These are phyloP conservation scores for Limanda limanda DNA, from an alignment of 2,113 vertebrate genomes.

Conservation along the genomic window DNA sequence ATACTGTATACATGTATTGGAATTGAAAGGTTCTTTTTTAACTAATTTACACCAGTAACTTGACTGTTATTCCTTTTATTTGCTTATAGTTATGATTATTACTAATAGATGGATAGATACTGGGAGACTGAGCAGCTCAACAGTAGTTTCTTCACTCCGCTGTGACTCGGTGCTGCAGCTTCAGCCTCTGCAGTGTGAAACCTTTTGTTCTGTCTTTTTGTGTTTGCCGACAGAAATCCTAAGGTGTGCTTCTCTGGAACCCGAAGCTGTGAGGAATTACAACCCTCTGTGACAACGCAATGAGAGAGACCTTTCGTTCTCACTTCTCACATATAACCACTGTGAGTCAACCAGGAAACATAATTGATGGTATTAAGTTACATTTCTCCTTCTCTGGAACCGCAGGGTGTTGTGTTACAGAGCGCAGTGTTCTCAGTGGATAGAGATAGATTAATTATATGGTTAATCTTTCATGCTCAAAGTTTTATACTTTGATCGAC, in stretches of 20 bases:
- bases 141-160: neutral
- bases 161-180: neutral
- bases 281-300: constrained; percentile 21
- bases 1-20: no score
- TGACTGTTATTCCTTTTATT: neutral
- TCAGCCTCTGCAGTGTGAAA: neutral
- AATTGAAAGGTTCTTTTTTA: no score
- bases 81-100: neutral
- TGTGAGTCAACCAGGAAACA: constrained; percentile 42
- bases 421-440: neutral
- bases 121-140: neutral
- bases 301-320: constrained; percentile 17
- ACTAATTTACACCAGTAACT: no score
- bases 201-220: neutral
- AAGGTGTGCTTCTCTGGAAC: constrained; percentile 6
- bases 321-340: neutral
- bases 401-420: constrained; percentile 26
- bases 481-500: constrained; percentile 6
- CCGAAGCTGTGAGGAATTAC: neutral
- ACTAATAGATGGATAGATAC: neutral
- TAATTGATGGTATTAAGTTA: constrained; percentile 41
- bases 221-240: constrained; percentile 1
- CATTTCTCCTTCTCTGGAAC: constrained; percentile 23
- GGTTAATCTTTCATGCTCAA: constrained; percentile 17
- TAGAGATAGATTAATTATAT: constrained; percentile 21